Conservation (phyloP, 2,113 vertebrate species). For the Chelonoidis abingdonii region DNA sequence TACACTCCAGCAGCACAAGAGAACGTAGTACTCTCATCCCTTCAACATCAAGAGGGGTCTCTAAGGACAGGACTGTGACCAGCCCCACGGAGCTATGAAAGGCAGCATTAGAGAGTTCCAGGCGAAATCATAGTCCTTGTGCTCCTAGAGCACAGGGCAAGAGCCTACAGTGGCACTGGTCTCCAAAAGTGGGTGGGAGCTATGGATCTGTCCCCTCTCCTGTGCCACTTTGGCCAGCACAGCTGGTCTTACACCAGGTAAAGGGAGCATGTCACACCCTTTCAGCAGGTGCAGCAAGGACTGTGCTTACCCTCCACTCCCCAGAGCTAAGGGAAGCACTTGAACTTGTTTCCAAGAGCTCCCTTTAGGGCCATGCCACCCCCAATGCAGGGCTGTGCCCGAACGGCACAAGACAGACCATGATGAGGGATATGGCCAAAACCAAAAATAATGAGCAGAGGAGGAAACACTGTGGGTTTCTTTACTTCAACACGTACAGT, state of each 20-base stretch:
- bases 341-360: neutral
- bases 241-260: neutral
- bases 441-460: neutral
- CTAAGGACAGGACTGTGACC: neutral
- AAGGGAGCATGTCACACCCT: neutral
- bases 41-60: neutral
- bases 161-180: neutral
- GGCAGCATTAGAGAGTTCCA: neutral
- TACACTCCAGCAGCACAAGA: neutral
- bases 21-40: neutral
- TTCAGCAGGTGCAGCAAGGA: neutral
- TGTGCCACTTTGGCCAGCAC: neutral
- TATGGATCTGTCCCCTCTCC: neutral
- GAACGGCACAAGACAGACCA: neutral
- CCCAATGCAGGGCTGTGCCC: no score
- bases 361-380: neutral
- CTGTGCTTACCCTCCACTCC: neutral
- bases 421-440: neutral
- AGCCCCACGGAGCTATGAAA: neutral
- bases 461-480: conserved; percentile 11
- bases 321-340: neutral
- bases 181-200: neutral
- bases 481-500: neutral
- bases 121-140: fast-evolving
- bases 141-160: neutral